Percentiles rank a stretch among this genome's conserved stretches.
These are phyloP conservation scores for Papilio elwesi DNA, from an alignment of 2,888 invertebrate species.

Conservation along the genomic window DNA sequence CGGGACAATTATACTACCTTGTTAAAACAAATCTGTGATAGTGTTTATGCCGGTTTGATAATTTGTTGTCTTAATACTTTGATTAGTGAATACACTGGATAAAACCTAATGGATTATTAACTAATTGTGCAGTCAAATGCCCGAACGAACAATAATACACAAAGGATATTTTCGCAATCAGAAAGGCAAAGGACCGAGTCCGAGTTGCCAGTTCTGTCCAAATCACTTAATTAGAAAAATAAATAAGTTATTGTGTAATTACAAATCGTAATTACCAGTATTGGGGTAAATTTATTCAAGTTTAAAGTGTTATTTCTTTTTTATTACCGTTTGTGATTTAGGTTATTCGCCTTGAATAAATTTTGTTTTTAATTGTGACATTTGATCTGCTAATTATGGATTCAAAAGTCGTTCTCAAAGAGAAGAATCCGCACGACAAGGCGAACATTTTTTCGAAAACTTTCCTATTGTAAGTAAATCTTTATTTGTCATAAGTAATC, in stretches of 20 bases:
- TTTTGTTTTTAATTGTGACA: conserved; percentile 17
- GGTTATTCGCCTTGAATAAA: neutral
- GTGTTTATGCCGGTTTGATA: neutral
- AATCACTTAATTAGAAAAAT: neutral
- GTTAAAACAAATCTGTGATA: conserved; percentile 30
- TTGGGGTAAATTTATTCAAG: neutral
- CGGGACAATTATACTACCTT: conserved; percentile 1
- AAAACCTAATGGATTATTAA: neutral
- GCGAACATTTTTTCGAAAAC: conserved; percentile 85
- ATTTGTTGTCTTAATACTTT: neutral
- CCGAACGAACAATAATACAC: neutral
- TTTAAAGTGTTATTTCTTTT: neutral
- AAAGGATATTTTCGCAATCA: conserved; percentile 18
- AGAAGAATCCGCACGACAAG: conserved; percentile 84
- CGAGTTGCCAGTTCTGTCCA: conserved; percentile 33
- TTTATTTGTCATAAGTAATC: neutral
- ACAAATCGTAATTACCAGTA: neutral
- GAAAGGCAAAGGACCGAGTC: neutral
- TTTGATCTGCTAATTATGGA: conserved; percentile 77
- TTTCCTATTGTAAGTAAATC: conserved; percentile 86
- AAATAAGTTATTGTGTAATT: neutral
- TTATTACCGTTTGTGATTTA: neutral
- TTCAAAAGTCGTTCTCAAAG: conserved; percentile 84
- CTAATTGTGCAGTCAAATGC: neutral
- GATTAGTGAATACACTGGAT: neutral